Conservation (phyloP, 2,113 vertebrate genomes). For the Calyptomena viridis region DNA sequence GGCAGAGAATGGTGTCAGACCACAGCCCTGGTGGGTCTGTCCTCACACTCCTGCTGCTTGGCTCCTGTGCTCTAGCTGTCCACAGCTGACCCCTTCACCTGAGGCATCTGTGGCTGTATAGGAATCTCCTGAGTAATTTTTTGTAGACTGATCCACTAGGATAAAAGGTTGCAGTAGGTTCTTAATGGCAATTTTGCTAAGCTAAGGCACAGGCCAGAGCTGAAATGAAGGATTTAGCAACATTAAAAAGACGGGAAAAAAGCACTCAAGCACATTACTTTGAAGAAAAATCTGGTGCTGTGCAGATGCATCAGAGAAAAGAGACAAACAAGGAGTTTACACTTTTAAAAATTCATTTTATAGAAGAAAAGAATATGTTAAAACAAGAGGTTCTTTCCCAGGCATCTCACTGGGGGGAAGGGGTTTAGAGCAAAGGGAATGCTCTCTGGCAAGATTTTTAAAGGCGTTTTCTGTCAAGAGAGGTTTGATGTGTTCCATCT, state of each 20-base stretch:
- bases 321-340: neutral
- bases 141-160: neutral
- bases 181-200: neutral
- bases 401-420: neutral
- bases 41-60: neutral
- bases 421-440: neutral
- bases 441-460: neutral
- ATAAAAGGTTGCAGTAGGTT: neutral
- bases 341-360: neutral
- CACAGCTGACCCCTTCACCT: neutral
- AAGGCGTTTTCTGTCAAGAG: constrained; percentile 1
- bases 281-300: neutral
- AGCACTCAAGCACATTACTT: neutral
- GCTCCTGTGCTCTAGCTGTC: neutral
- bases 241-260: neutral
- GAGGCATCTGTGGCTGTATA: neutral
- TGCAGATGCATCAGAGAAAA: neutral
- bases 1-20: fast-evolving
- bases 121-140: neutral
- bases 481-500: neutral
- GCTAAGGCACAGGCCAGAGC: neutral
- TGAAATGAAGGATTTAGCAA: neutral
- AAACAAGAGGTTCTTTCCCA: neutral
- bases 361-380: neutral
- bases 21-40: fast-evolving